Evolutionary conservation across 2,797 vertebrate species (phyloP).

Genomic region (Prionace glauca): DNA sequence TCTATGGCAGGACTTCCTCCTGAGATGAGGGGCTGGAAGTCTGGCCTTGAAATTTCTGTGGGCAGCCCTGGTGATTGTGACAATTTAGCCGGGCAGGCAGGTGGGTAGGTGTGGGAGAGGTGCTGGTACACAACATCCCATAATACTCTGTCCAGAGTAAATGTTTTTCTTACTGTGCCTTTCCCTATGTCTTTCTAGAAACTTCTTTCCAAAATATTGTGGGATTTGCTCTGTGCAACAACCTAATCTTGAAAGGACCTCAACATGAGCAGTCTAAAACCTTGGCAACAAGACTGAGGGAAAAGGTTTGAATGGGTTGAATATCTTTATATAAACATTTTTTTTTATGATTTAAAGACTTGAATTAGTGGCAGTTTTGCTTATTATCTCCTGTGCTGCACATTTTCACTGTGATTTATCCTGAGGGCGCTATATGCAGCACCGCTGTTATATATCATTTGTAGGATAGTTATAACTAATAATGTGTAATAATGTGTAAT

Average conservation of each 20-base stretch:
- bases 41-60: no score
- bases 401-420: neutral
- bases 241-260: neutral
- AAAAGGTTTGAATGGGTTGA: neutral
- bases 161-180: neutral
- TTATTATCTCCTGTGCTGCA: neutral
- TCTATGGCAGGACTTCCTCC: no score
- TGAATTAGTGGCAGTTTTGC: neutral
- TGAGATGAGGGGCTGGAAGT: no score
- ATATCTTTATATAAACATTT: neutral
- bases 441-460: neutral
- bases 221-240: neutral
- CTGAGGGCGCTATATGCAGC: neutral
- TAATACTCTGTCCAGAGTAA: neutral
- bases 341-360: neutral
- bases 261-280: neutral
- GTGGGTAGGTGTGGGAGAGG: no score
- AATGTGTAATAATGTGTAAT: constrained; percentile 16
- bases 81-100: no score
- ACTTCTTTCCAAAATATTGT: neutral
- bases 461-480: neutral
- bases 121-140: no score
- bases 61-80: no score
- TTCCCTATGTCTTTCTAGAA: neutral
- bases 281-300: neutral